Base-by-base conservation (phyloP, 2,797 vertebrate genomes). In the Galaxias olidus region DNA sequence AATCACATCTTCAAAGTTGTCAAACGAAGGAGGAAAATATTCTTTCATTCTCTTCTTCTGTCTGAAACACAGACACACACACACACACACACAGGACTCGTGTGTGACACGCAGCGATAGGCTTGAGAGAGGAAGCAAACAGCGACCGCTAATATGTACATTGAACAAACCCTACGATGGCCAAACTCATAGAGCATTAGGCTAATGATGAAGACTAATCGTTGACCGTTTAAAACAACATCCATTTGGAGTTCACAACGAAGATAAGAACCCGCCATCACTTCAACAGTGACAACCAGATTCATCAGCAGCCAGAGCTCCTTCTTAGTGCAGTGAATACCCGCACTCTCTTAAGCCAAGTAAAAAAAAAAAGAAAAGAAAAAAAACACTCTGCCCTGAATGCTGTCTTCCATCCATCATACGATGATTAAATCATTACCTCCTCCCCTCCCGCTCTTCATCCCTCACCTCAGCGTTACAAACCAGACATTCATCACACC, bases 331-430 rank as follows among this genome's bases (percentile, higher is more conserved):
- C 76, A 68, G 78, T 66, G 62, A 82, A 82, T 82, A 87, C 79
- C 83, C 86, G 83, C 83, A 71, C 83, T 82, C 52, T 41, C 54
- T 52, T 59, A 12, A 14, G 10, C 11, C 56, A 48, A 9, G 9
- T 42, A 18, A 18, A 61, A 19, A 30, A 17, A 80, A 86, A 82
- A 73, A n/a, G 14, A 18, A 61, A 19, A 30, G 12, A 80, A 86
- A 14, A 61, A 19, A 30, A 17, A 80, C 86, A 82, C 72, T 59
- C 19, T 66, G 53, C 65, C 52, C 78, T 65, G 72, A 83, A 79
- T 76, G 78, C 85, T 86, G 85, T 82, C 81, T 54, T 51, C 76
- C 80, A 88, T 88, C 79, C 81, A 85, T 88, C 82, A 86, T 43
- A 59, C 5, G 3, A 72, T 82, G 81, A 87, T 89, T 86, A 78